Evolutionary conservation across 37 sponge, comb jelly and placozoan species (phyloP), one percentile per base, ranked within the genome.

Genomic region (Halisarca cf. caerulea): DNA sequence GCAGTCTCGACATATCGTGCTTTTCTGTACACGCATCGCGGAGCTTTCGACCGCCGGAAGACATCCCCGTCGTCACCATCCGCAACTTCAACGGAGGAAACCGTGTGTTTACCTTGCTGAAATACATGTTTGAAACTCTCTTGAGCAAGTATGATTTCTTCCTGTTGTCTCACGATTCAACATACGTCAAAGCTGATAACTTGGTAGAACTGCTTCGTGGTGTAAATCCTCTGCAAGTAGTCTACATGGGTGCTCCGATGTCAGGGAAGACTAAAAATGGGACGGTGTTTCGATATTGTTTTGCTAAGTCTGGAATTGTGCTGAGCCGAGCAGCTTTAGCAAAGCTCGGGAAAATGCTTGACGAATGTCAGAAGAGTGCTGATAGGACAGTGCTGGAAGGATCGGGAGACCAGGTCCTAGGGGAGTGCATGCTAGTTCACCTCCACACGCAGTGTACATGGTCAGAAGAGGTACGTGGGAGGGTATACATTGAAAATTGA

Each of bases 311-410:
- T n/a, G 77, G 77, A 24, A 24, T 74, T 38, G 77, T 74, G 2
- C 77, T 74, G n/a, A 74, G 77, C 41, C 42, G 77, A 6, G 44
- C 77, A 6, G 77, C 77, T 1, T 44, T 74, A 3, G 77, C 45
- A 17, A 74, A 74, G 44, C 45, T 74, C 23, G 77, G 14, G 1
- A n/a, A n/a, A n/a, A 9, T 24, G 11, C 15, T 74, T 37, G 44
- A 37, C 9, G 77, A 42, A n/a, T 74, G 77, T 43, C 45, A 36
- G 45, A 9, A 2, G 6, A 21, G 1, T n/a, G 7, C 24, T 20
- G 36, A 44, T 37, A 7, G 41, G 24, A 40, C 15, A 6, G 44
- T 40, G 4, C 45, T 5, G n/a, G 45, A 37, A 17, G 2, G 9
- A 37, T 37, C 24, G 2, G 42, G 77, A 2, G 45, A 44, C 42